Evolutionary conservation across 2,888 invertebrate species (phyloP).

Genomic region (Apeira syringaria): DNA sequence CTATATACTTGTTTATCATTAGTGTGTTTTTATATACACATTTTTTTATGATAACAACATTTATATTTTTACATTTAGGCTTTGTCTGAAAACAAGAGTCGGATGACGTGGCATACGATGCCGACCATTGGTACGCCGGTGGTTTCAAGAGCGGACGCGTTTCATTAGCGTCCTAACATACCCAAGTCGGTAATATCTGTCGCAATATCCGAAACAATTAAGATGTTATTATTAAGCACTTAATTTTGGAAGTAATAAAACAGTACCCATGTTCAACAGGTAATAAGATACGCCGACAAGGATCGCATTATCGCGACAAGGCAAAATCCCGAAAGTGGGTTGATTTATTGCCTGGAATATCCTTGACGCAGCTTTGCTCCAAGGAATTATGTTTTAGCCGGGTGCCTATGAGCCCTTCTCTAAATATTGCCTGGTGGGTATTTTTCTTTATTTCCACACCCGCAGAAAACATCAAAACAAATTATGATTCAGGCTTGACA

Average conservation of each 20-base stretch:
- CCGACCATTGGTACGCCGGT: too few relatives aligned
- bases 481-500: conserved; percentile 21
- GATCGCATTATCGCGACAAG: conserved; percentile 61
- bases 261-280: conserved; percentile 61
- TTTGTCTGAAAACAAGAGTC: too few relatives aligned
- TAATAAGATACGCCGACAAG: conserved; percentile 67
- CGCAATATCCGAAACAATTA: conserved; percentile 20
- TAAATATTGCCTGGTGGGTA: conserved; percentile 28
- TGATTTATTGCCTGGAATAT: conserved; percentile 64
- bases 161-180: conserved; percentile 3
- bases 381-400: conserved; percentile 48
- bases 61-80: too few relatives aligned
- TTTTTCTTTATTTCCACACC: conserved; percentile 24
- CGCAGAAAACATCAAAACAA: conserved; percentile 22
- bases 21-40: too few relatives aligned
- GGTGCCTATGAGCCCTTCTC: conserved; percentile 33
- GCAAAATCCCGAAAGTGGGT: conserved; percentile 57
- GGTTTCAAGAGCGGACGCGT: conserved; percentile 2
- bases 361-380: conserved; percentile 47
- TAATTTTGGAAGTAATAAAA: conserved; percentile 47
- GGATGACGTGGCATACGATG: too few relatives aligned
- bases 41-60: too few relatives aligned
- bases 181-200: conserved; percentile 13
- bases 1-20: too few relatives aligned
- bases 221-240: conserved; percentile 28